Percentiles rank a stretch among this genome's conserved stretches.
Evolutionary conservation across 2,797 vertebrate species (phyloP).

Genomic region (Tympanoctomys barrerae): DNA sequence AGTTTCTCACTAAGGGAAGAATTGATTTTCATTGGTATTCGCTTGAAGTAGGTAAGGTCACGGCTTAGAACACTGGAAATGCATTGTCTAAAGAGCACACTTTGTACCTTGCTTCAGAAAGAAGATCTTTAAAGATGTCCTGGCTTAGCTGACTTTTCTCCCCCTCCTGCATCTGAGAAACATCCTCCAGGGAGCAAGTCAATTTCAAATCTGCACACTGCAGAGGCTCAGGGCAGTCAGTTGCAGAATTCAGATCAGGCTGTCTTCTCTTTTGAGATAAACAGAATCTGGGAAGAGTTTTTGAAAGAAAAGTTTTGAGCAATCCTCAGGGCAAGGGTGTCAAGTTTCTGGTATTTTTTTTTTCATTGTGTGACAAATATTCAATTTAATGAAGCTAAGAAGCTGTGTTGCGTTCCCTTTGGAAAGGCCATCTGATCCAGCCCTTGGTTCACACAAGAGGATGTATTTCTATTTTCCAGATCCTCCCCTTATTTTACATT

Average conservation of each 20-base stretch:
- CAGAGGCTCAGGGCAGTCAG: conserved; percentile 52
- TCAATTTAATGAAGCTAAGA: conserved; percentile 25
- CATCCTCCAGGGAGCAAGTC: conserved; percentile 69
- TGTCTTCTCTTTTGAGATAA: conserved; percentile 59
- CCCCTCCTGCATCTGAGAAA: conserved; percentile 65
- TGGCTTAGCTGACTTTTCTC: conserved; percentile 75
- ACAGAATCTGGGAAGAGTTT: conserved; percentile 45
- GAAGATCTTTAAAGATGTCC: conserved; percentile 80
- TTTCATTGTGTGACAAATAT: conserved; percentile 26
- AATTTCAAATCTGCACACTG: conserved; percentile 65
- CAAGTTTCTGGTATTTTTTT: conserved; percentile 28
- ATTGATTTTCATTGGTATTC: conserved; percentile 81
- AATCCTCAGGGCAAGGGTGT: not conserved
- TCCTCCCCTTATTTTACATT: not conserved
- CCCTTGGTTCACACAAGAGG: not conserved
- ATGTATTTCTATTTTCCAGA: conserved; percentile 25
- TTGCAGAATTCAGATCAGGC: conserved; percentile 63
- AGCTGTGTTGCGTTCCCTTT: not conserved
- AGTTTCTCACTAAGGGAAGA: conserved; percentile 56
- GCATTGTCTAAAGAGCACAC: conserved; percentile 77
- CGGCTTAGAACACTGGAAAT: conserved; percentile 66
- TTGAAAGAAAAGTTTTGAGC: conserved; percentile 70
- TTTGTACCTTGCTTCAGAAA: conserved; percentile 75
- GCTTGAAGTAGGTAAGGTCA: conserved; percentile 77
- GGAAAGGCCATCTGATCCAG: not conserved